Evolutionary conservation across 2,888 invertebrate species (phyloP), one percentile per base, ranked within the genome.

Genomic region (Choreutis nemorana): DNA sequence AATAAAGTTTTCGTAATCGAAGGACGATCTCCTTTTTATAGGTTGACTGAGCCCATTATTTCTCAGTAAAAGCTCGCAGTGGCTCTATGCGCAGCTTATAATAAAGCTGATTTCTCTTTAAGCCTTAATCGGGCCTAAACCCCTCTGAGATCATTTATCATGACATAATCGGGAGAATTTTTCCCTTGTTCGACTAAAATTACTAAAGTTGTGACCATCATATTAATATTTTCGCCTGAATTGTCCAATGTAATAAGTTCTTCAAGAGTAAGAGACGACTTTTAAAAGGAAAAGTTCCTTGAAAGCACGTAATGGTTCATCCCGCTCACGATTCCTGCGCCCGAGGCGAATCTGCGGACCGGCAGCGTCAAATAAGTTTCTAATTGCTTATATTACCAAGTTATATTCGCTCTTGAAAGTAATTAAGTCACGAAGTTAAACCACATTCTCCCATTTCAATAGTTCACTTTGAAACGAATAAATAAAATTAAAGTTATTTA

Each of bases 371-470:
- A 78, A 75, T 75, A 78, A 78, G 71, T 75, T 78, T 77, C 72
- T 78, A 77, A 77, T 78, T 78, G 73, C 75, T 77, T 77, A 72
- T 73, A 77, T 77, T 78, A 75, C 71, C 71, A 72, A 73, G 70
- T 75, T 75, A 67, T 73, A 73, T 72, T 75, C 68, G 58, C 65
- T 72, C 62, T 72, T 63, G 50, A 50, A 67, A 68, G 65, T 75
- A 73, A 75, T 78, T 73, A 75, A 75, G 70, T 67, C 64, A 55
- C 44, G 52, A 68, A 72, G 58, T 65, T 67, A 62, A 62, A 65
- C 62, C 65, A 58, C 62, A 65, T 66, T 64, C 61, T 54, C 56
- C 56, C 64, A 61, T 59, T 66, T 62, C 46, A 49, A 50, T 44
- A 48, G 45, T 34, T 27, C 29, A 58, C 9, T n/a, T n/a, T n/a